Evolutionary conservation across 2,797 vertebrate genomes (phyloP).

Genomic region (Holocentrus rufus): DNA sequence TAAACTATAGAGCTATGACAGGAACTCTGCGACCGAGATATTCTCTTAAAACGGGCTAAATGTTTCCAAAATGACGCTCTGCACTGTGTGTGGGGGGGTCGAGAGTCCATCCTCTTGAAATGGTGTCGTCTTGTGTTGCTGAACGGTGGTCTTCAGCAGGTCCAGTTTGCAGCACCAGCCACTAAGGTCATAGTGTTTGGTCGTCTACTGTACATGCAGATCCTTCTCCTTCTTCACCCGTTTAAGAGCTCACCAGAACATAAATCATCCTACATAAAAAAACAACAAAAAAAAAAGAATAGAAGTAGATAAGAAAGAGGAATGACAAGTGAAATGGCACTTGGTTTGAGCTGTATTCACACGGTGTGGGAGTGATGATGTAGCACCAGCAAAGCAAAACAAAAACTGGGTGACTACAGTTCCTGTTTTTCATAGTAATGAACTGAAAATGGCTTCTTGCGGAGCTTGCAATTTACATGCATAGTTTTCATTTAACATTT

Average conservation of each 20-base stretch:
- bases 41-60: slow-evolving; percentile 60
- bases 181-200: slow-evolving; percentile 64
- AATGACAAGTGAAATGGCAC: too few species aligned
- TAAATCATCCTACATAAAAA: slow-evolving; percentile 94
- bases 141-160: slow-evolving; percentile 68
- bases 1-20: slow-evolving; percentile 52
- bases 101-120: slow-evolving; percentile 71
- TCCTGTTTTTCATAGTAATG: too few species aligned
- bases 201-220: slow-evolving; percentile 65
- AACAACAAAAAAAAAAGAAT: slow-evolving; percentile 26
- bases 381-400: too few species aligned
- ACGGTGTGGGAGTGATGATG: too few species aligned
- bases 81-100: slow-evolving; percentile 21
- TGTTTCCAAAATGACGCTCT: slow-evolving; percentile 66
- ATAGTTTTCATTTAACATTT: too few species aligned
- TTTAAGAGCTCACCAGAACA: slow-evolving; percentile 98
- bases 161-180: slow-evolving; percentile 72
- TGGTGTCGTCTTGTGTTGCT: slow-evolving; percentile 65
- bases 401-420: too few species aligned
- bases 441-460: too few species aligned
- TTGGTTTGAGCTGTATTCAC: too few species aligned
- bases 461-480: too few species aligned
- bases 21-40: slow-evolving; percentile 55
- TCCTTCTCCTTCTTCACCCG: slow-evolving; percentile 34
- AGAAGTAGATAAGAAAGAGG: not conserved